Evolutionary conservation across 1,140 invertebrate genomes (phyloP).

Genomic region (Lepidurus arcticus): DNA sequence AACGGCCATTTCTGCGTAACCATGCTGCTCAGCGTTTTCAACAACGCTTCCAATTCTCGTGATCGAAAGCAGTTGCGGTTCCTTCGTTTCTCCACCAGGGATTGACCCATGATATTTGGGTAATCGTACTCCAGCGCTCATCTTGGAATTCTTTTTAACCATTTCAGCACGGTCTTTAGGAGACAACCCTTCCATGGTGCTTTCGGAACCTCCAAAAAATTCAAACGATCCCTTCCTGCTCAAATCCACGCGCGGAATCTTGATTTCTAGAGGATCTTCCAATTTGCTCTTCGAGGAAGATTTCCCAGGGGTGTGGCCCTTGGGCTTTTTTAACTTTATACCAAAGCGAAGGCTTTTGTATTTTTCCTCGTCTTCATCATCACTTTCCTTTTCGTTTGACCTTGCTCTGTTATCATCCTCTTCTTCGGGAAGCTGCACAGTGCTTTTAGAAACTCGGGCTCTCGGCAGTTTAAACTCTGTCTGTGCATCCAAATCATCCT

Average conservation of each 20-base stretch:
- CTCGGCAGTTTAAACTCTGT: not conserved
- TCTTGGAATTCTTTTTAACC: conserved; percentile 24
- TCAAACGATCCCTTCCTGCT: not conserved
- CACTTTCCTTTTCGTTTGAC: not conserved
- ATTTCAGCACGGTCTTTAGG: conserved; percentile 30
- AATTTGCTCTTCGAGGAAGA: not conserved
- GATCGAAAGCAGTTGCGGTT: not conserved
- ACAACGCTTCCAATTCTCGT: not conserved
- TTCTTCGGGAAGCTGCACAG: not conserved
- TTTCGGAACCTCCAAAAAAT: not conserved
- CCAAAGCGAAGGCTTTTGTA: conserved; percentile 25
- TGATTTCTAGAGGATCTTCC: not conserved
- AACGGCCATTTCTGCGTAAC: not conserved
- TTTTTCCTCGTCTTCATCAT: not conserved
- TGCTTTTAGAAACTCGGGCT: not conserved
- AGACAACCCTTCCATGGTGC: conserved; percentile 25
- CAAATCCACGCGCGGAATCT: conserved; percentile 1
- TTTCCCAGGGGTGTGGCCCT: not conserved
- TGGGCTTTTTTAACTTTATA: conserved; percentile 31
- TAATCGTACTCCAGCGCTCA: conserved; percentile 27
- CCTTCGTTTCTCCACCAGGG: not conserved
- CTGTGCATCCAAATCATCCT: not conserved
- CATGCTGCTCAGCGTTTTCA: not conserved
- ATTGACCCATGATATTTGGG: not conserved
- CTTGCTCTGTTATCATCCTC: not conserved